Base-by-base conservation (phyloP, 2,113 vertebrate genomes). In the Oncorhynchus keta region DNA sequence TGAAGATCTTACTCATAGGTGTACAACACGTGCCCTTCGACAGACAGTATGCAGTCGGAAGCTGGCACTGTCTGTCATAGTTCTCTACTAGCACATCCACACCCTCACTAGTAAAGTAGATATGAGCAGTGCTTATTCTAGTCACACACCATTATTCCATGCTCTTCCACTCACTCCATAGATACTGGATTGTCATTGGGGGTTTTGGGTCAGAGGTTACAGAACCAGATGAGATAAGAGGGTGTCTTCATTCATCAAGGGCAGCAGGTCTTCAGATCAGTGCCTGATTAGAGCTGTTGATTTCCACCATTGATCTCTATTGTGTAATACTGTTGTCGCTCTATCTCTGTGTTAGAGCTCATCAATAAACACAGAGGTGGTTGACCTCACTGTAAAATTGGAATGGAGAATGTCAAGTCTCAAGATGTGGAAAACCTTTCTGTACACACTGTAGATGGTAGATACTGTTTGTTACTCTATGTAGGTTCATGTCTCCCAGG, bases 401-500 rank as follows among this genome's bases (percentile, higher is more conserved):
- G 51, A 55, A 55, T 55, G 12, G 51, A 55, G 51, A 55, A 55
- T 55, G 51, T 13, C 39, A 45, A 45, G 39, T 11, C 39, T 2
- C 39, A 11, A 45, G 39, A 45, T 45, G 76, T 48, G 81, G 82
- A 90, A 87, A 81, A 79, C 72, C 6, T 28, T 35, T 62, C 72
- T 68, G 81, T 77, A 49, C 5, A 45, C 11, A 45, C 39, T 45
- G 73, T 32, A 35, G 45, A n/a, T 77, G 81, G 83, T 81, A 79
- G 86, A 86, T 78, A 74, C 32, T 75, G 45, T 64, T 82, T 16
- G 13, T 18, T 5, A 55, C 39, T 45, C 9, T 45, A 11, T 45
- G 8, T 45, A 81, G 84, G 86, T 89, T 85, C 83, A 81, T 82
- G 79, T 81, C 75, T 66, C 11, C 16, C 76, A 77, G 22, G 88